Base-by-base conservation (phyloP, 2,888 invertebrate species). In the Cyclophora albipunctata region DNA sequence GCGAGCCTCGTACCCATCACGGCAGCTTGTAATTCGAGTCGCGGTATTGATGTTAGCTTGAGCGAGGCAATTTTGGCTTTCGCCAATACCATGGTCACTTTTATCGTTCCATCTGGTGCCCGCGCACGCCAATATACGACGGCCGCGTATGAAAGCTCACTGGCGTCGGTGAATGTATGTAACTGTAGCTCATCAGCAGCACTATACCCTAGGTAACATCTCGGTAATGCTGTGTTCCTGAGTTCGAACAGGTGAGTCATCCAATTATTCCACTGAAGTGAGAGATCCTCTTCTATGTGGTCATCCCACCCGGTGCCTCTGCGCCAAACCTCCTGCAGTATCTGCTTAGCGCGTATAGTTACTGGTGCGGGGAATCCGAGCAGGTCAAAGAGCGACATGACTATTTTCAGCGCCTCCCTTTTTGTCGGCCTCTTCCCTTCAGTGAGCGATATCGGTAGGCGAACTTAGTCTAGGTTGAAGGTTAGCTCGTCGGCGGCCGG, bases 81-180 rank as follows among this genome's bases (percentile, higher is more conserved):
- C 4, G 42, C 53, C 3, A 50, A 45, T 5, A 49, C 45, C 20
- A 52, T 3, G 4, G 40, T 4, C 6, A 48, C 41, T n/a, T 7
- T 34, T 4, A 45, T 7, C 6, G 43, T 7, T n/a, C 53, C 48
- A 7, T 46, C 40, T 5, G n/a, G 3, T 4, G 5, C 34, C 5
- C 3, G 5, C 1, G 34, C 5, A 6, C 60, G 46, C 41, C 59
- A 51, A 45, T 65, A 60, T 2, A 53, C 55, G 7, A 56, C 58
- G 4, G 62, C 46, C 2, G 60, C 50, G 56, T 53, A 59, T 3
- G 60, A 54, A 34, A 48, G 34, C 42, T 58, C 54, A 47, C 62
- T 62, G n/a, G 61, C 64, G 46, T 63, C 67, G 33, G 54, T 53
- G 46, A 64, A 67, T 2, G 52, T 49, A 48, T 65, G 70, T 3